Percentiles rank a stretch among this genome's conserved stretches.
phyloP scores from a whole-genome alignment of 2,888 invertebrate genomes.

The Cheilosia variabilis region DNA sequence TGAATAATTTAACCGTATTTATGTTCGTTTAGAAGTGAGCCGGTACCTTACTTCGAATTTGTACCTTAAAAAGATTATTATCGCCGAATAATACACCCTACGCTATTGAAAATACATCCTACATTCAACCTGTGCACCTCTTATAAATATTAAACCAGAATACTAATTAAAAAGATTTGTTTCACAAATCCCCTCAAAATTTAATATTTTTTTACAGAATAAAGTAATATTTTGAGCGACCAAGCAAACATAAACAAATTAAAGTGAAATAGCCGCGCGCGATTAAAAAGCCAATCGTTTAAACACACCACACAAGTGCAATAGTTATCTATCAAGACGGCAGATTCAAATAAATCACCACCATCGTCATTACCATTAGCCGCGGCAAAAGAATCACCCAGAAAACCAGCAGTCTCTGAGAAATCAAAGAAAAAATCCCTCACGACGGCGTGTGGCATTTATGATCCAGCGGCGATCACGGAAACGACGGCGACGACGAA shows the following conservation, averaged over 20 bases:
- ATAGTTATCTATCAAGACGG: slow-evolving; percentile 59
- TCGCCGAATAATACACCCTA: background rate
- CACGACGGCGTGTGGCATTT: slow-evolving; percentile 77
- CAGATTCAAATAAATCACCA: slow-evolving; percentile 71
- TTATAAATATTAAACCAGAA: background rate
- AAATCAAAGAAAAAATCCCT: slow-evolving; percentile 74
- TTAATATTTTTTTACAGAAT: slow-evolving; percentile 33
- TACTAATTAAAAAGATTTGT: slow-evolving; percentile 2
- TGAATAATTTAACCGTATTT: too few species aligned
- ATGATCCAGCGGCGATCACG: slow-evolving; percentile 77
- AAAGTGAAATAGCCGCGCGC: slow-evolving; percentile 29
- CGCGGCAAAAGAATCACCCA: slow-evolving; percentile 28
- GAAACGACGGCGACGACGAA: slow-evolving; percentile 73
- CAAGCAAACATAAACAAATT: slow-evolving; percentile 44
- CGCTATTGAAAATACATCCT: background rate
- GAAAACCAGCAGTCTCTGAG: slow-evolving; percentile 62
- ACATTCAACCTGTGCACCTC: background rate
- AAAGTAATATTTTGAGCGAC: slow-evolving; percentile 26
- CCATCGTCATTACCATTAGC: slow-evolving; percentile 68
- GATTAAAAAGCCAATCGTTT: background rate
- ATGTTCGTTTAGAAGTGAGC: too few species aligned
- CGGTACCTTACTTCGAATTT: background rate
- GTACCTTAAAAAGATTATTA: background rate
- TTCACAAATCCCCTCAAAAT: slow-evolving; percentile 16
- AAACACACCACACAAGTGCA: slow-evolving; percentile 15